Evolutionary conservation across 2,888 invertebrate genomes (phyloP).

Genomic region (Drosophila kambysellisi): DNA sequence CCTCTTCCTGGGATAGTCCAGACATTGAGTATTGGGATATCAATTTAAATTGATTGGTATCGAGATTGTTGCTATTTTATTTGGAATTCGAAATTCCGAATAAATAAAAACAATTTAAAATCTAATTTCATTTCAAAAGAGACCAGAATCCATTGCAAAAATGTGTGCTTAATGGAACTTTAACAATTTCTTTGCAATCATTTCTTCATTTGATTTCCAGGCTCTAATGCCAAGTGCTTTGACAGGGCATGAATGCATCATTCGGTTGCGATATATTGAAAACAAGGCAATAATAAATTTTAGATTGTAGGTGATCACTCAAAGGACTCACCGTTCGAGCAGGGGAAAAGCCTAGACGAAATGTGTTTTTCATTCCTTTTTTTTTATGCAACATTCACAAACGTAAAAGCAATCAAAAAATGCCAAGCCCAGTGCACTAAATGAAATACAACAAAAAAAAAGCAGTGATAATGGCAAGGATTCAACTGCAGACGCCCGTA

Average conservation of each 20-base stretch:
- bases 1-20: conserved; percentile 1
- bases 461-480: conserved; percentile 63
- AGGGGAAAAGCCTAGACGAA: conserved; percentile 47
- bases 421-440: conserved; percentile 58
- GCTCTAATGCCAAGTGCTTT: not conserved
- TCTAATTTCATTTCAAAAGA: not conserved
- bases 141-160: not conserved
- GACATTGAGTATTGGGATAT: conserved; percentile 3
- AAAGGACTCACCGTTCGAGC: conserved; percentile 29
- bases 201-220: not conserved
- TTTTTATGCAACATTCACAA: conserved; percentile 39
- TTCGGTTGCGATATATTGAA: conserved; percentile 19
- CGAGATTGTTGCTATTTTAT: not conserved
- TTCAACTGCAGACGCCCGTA: conserved; percentile 9
- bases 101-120: not conserved
- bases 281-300: conserved; percentile 38
- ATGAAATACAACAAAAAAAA: conserved; percentile 9
- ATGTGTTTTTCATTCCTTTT: conserved; percentile 20
- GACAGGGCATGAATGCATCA: conserved; percentile 1
- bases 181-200: conserved; percentile 1
- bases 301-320: conserved; percentile 51
- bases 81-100: not conserved
- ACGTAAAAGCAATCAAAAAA: conserved; percentile 78
- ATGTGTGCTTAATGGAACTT: conserved; percentile 14
- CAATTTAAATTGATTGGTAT: conserved; percentile 1